A percentile compares a stretch with the other conserved stretches of the same genome.
phyloP scores from a whole-genome alignment of 2,113 vertebrate species.

The Pholis gunnellus region DNA sequence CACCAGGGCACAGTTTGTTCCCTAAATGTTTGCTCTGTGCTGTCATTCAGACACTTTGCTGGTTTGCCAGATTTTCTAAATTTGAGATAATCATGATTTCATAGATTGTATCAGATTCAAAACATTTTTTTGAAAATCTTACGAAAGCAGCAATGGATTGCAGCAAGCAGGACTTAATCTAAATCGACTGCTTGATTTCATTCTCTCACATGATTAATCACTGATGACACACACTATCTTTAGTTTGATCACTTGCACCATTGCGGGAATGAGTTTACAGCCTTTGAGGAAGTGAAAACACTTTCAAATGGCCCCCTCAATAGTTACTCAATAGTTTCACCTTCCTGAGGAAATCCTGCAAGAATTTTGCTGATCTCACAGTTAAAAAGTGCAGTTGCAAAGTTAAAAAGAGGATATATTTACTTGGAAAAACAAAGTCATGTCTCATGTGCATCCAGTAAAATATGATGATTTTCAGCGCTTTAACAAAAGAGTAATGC shows the following conservation, averaged over 20 bases:
- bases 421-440: constrained; percentile 5
- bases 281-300: constrained; percentile 77
- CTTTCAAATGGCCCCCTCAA: constrained; percentile 55
- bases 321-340: constrained; percentile 69
- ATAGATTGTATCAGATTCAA: neutral
- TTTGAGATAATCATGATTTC: neutral
- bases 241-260: constrained; percentile 35
- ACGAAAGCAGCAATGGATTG: neutral
- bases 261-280: neutral
- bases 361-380: constrained; percentile 72
- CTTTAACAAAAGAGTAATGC: neutral
- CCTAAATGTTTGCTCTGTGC: neutral
- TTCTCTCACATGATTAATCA: constrained; percentile 54
- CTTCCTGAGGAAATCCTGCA: constrained; percentile 59
- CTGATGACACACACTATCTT: constrained; percentile 37
- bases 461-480: neutral
- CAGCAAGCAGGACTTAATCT: neutral
- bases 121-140: neutral
- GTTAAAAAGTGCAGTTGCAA: constrained; percentile 64
- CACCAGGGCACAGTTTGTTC: constrained; percentile 11
- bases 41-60: neutral
- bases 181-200: neutral
- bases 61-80: neutral
- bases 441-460: constrained; percentile 1
- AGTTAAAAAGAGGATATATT: constrained; percentile 56